Evolutionary conservation across 2,113 vertebrate species (phyloP), one percentile per base, ranked within the genome.

Genomic region (Tonatia bakeri): DNA sequence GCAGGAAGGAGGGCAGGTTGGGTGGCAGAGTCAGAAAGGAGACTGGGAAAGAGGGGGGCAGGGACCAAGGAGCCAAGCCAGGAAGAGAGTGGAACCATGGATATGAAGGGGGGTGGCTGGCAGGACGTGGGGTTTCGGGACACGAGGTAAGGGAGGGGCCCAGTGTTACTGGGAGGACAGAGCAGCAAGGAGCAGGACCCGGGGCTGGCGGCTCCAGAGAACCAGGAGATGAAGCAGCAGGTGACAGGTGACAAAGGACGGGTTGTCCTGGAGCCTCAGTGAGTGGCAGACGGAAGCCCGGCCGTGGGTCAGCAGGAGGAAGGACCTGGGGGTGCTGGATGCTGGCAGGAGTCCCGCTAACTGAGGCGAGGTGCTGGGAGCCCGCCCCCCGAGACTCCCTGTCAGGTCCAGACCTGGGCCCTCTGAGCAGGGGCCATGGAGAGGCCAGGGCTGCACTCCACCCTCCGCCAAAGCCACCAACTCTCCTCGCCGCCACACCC

Each of bases 81-180:
- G 20, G 64, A 80, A 67, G 54, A 33, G 13, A 17, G 14, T 3
- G 28, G n/a, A 38, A 28, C 33, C 73, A 16, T 13, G 26, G 75
- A 19, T 52, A 1, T 1, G 0, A 61, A 6, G 11, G 14, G 9
- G 17, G 70, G 31, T 16, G 0, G 17, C 1, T 3, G 14, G 1
- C 61, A 45, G 15, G 13, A 4, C 0, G 10, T 7, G 28, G 38
- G 13, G 64, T 59, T 43, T 9, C 15, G 8, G 1, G 11, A 15
- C 38, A 10, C 5, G n/a, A 36, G 33, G 50, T 54, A 17, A 5
- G 22, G n/a, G 33, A 6, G 6, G 1, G 33, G 13, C 26, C 36
- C 9, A 1, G 31, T 69, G 56, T 26, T 14, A 15, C 75, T 0
- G 1, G 80, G 36, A 40, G 16, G 19, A 38, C 22, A 22, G 45